These are phyloP conservation scores for Zaprionus ornatus DNA, from an alignment of 1,140 invertebrate species.

Conservation along the genomic window DNA sequence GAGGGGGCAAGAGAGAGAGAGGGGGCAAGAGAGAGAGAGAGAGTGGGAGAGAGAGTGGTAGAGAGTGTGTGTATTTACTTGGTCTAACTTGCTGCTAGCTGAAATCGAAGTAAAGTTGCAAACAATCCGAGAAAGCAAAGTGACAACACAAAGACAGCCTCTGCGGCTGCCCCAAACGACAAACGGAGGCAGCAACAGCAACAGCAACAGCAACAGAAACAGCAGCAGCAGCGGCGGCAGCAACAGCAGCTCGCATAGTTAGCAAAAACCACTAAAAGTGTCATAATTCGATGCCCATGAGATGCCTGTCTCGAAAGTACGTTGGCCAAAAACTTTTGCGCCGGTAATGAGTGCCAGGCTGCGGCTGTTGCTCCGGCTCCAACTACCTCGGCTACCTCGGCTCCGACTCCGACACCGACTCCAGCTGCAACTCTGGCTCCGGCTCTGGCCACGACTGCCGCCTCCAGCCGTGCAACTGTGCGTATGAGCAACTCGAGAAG, in stretches of 20 bases:
- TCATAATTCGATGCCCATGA: conserved; percentile 83
- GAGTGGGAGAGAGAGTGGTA: not conserved
- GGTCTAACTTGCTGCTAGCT: conserved; percentile 53
- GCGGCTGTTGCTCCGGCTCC: conserved; percentile 11
- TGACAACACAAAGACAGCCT: conserved; percentile 60
- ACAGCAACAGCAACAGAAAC: conserved; percentile 7
- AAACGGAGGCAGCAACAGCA: conserved; percentile 4
- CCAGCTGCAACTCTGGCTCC: not conserved
- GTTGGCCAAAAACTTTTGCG: conserved; percentile 72
- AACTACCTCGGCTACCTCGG: not conserved
- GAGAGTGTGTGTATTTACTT: not conserved
- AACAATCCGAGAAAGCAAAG: conserved; percentile 66
- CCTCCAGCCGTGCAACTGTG: conserved; percentile 41
- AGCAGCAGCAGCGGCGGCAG: not conserved
- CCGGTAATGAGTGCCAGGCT: conserved; percentile 68
- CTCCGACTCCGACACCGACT: not conserved
- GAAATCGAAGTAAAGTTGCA: conserved; percentile 78
- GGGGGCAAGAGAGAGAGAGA: too few relatives aligned
- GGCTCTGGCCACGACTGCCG: not conserved
- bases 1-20: not conserved
- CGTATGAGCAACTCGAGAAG: conserved; percentile 49
- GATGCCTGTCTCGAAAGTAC: conserved; percentile 78
- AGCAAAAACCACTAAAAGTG: conserved; percentile 83
- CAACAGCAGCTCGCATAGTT: conserved; percentile 50
- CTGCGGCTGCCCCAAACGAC: conserved; percentile 6